A percentile compares a stretch with the other conserved stretches of the same genome.
Conservation (phyloP, 1,140 invertebrate genomes). For the Conus betulinus region DNA sequence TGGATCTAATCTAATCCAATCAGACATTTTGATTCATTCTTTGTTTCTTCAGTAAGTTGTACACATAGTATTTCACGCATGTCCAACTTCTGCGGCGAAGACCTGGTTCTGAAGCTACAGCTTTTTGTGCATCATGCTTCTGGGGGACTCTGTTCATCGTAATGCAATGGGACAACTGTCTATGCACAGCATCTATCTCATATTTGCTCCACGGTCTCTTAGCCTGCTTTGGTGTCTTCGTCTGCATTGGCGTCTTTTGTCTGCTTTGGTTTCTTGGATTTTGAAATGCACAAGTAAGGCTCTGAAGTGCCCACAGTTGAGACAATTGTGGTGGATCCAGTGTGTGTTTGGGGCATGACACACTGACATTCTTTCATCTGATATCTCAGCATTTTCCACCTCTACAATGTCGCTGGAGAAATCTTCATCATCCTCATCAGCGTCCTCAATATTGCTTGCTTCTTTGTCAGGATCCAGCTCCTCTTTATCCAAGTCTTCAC, state of each 20-base stretch:
- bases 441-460: background rate
- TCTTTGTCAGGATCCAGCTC: background rate
- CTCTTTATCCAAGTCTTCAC: background rate
- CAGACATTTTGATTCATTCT: too few relatives aligned
- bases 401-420: background rate
- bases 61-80: background rate
- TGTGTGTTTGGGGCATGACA: background rate
- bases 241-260: background rate
- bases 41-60: background rate
- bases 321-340: background rate
- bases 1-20: too few relatives aligned
- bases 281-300: background rate
- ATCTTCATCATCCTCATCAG: background rate
- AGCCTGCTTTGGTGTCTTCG: background rate
- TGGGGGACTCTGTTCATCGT: background rate
- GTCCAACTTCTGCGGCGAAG: background rate
- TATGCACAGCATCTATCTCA: too few relatives aligned
- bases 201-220: too few relatives aligned
- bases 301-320: background rate
- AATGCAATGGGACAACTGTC: background rate
- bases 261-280: background rate
- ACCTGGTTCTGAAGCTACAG: background rate
- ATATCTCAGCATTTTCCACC: background rate
- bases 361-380: background rate
- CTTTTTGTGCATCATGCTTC: background rate